Evolutionary conservation across 30 jellyfish, hydroid and myxozoan species (phyloP).

Genomic region (Pseudorhiza aurosa): DNA sequence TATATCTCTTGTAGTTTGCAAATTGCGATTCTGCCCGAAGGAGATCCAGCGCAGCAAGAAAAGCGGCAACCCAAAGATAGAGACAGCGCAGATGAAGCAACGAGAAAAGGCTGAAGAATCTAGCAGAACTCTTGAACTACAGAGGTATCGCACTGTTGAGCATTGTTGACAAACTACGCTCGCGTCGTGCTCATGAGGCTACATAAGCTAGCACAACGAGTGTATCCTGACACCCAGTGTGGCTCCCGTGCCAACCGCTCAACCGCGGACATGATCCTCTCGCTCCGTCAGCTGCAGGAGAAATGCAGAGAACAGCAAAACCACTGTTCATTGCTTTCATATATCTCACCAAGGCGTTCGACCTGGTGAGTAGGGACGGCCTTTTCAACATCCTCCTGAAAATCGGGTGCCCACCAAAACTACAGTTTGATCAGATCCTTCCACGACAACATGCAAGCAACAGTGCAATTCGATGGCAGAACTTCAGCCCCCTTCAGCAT

Average conservation of each 20-base stretch:
- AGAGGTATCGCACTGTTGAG: constrained; percentile 63
- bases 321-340: constrained; percentile 18
- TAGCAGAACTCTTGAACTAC: not conserved
- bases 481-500: not conserved
- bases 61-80: not conserved
- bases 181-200: constrained; percentile 14
- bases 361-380: constrained; percentile 20
- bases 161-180: constrained; percentile 23
- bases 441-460: constrained; percentile 4
- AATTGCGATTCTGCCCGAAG: not conserved
- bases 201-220: constrained; percentile 14
- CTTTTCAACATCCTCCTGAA: constrained; percentile 5
- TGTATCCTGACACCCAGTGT: constrained; percentile 50
- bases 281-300: constrained; percentile 51
- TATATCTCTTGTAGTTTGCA: not conserved
- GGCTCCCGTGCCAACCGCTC: constrained; percentile 22
- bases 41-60: not conserved
- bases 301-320: constrained; percentile 38
- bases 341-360: constrained; percentile 49
- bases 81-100: not conserved
- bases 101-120: not conserved
- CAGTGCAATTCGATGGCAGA: not conserved
- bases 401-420: constrained; percentile 48
- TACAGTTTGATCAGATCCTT: not conserved
- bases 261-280: constrained; percentile 19